These are phyloP conservation scores for Melitaea cinxia DNA, from an alignment of 1,140 invertebrate species.

Conservation along the genomic window DNA sequence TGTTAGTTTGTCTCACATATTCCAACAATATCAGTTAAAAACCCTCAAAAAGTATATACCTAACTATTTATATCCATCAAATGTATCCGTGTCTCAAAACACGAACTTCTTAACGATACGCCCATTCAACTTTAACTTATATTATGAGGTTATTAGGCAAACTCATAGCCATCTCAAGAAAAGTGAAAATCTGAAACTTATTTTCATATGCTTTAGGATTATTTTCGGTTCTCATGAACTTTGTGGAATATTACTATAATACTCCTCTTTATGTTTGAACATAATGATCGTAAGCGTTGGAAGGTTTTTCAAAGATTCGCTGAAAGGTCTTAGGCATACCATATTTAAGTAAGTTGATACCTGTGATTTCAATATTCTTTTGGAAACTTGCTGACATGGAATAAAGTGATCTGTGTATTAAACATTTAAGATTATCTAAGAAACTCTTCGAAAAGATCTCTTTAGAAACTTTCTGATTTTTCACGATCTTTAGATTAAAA, in stretches of 20 bases:
- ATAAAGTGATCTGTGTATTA: too few species aligned
- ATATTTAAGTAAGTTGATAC: too few species aligned
- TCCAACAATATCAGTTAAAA: not conserved
- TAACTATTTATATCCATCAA: too few species aligned
- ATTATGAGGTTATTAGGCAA: not conserved
- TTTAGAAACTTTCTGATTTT: too few species aligned
- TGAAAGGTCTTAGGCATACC: too few species aligned
- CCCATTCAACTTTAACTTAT: conserved; percentile 5
- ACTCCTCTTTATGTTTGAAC: not conserved
- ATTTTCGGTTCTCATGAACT: not conserved
- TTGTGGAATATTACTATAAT: not conserved
- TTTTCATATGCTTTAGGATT: not conserved
- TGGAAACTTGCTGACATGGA: too few species aligned
- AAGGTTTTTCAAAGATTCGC: not conserved
- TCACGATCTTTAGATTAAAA: too few species aligned
- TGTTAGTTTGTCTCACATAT: too few species aligned
- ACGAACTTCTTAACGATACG: not conserved
- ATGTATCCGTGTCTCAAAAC: not conserved
- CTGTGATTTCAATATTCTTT: too few species aligned
- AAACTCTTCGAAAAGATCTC: too few species aligned
- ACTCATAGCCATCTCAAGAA: not conserved
- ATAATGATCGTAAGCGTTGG: not conserved
- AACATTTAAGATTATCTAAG: too few species aligned
- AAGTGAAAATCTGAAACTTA: not conserved
- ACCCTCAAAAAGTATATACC: not conserved